These are phyloP conservation scores for Sylvilagus floridanus DNA, from an alignment of 2,797 vertebrate genomes.

Conservation along the genomic window DNA sequence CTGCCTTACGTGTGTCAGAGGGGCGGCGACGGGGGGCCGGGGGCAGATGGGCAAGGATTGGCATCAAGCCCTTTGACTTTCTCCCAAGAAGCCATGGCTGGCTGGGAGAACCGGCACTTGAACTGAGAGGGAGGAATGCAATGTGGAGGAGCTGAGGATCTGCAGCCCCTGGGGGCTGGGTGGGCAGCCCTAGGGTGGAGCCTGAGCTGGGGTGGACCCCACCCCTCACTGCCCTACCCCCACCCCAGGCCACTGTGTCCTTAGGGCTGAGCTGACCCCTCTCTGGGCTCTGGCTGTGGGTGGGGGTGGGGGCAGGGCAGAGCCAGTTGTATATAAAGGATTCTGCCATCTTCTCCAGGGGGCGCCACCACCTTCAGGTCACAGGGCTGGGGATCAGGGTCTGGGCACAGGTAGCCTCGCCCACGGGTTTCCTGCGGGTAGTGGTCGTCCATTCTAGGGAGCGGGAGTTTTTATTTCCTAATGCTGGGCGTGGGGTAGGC, in stretches of 20 bases:
- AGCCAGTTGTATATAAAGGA: not conserved
- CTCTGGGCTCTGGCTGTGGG: not conserved
- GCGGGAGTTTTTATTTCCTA: not conserved
- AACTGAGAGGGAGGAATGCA: not conserved
- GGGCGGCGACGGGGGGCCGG: too few relatives aligned
- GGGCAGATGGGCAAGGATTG: not conserved
- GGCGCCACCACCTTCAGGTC: not conserved
- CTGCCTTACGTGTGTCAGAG: not conserved
- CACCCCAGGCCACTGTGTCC: not conserved
- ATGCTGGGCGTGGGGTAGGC: not conserved
- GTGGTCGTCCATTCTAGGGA: not conserved
- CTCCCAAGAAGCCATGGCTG: not conserved
- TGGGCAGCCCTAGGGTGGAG: too few relatives aligned
- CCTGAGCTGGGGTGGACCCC: too few relatives aligned
- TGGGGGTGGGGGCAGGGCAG: not conserved
- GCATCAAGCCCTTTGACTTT: not conserved
- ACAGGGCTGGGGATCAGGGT: too few relatives aligned
- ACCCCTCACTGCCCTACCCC: too few relatives aligned
- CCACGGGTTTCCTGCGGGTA: not conserved
- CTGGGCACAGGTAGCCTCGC: fast-evolving
- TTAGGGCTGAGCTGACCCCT: too few relatives aligned
- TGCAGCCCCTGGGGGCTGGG: not conserved
- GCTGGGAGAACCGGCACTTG: not conserved
- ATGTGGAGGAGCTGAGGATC: not conserved
- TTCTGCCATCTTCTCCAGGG: not conserved